phyloP scores from a whole-genome alignment of 2,797 vertebrate species.

The Huso huso region DNA sequence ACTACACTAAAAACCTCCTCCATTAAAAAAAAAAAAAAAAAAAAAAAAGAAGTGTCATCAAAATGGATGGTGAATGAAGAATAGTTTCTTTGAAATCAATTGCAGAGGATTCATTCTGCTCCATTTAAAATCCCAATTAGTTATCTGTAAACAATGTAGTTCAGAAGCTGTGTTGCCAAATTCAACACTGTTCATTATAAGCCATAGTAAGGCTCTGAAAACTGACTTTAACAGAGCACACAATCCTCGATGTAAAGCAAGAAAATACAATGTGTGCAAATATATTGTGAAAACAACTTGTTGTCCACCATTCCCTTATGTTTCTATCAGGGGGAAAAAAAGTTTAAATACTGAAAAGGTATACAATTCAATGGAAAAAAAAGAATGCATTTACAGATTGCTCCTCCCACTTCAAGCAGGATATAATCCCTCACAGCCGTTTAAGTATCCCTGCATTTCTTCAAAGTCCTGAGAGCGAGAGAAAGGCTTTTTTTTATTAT shows the following conservation, averaged over 20 bases:
- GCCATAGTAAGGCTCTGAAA: no score
- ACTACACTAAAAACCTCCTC: neutral
- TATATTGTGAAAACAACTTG: neutral
- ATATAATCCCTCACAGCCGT: slow-evolving; percentile 34
- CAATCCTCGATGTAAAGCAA: no score
- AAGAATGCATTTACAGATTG: slow-evolving; percentile 55
- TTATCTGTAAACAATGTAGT: neutral
- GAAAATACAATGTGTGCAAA: neutral
- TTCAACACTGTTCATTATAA: neutral
- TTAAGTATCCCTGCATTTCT: slow-evolving; percentile 26
- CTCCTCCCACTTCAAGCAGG: slow-evolving; percentile 37
- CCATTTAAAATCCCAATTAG: neutral
- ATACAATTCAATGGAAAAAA: slow-evolving; percentile 39
- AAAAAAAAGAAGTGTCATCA: neutral
- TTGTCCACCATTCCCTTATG: neutral
- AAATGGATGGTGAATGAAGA: neutral
- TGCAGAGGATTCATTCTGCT: neutral
- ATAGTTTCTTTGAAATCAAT: neutral
- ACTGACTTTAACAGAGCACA: no score
- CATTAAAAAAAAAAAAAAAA: neutral
- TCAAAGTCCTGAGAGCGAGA: slow-evolving; percentile 63
- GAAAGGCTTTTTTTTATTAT: slow-evolving; percentile 43
- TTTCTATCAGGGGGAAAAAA: neutral
- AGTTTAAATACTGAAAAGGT: slow-evolving; percentile 51
- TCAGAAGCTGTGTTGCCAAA: neutral